Base-by-base conservation (phyloP, 2,888 invertebrate species). In the Leuctra nigra region DNA sequence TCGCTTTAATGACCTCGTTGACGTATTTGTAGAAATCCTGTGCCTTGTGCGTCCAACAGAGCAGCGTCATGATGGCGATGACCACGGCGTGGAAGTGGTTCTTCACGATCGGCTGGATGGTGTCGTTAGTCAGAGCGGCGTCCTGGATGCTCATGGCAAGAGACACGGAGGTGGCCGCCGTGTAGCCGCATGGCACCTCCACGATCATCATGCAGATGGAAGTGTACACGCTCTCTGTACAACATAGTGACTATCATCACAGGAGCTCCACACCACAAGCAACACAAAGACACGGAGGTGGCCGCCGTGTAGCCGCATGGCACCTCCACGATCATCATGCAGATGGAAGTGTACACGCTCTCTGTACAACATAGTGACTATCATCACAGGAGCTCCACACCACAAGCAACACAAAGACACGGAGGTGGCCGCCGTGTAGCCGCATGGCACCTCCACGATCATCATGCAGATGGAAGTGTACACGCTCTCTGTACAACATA, bases 261-360 rank as follows among this genome's bases (percentile, higher is more conserved):
- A n/a, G n/a, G n/a, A n/a, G n/a, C n/a, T n/a, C n/a, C n/a, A n/a
- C n/a, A n/a, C n/a, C n/a, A n/a, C n/a, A n/a, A n/a, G n/a, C n/a
- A n/a, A n/a, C n/a, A 33, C 11, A 82, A 70, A 62, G 80, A 81
- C 1, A 79, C 77, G 4, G 77, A 69, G 1, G 77, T 73, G 0
- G 81, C 80, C 0, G 82, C 80, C 0, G 79, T 79, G 63, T 79
- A 75, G 0, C 81, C 80, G 56, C 81, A 81, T 0, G 83, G 83
- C 13, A 83, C 74, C 66, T 81, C 82, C 9, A 80, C 67, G 1
- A 79, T 70, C 1, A 80, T 68, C 44, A 79, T 67, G 50, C 79
- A 78, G n/a, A 82, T 69, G 0, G 78, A 73, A 35, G 76, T 72
- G 62, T 77, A 82, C 1, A 76, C 67, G 4, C 73, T 73, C 62